Percentiles rank a stretch among this genome's conserved stretches.
These are phyloP conservation scores for Bucorvus abyssinicus DNA, from an alignment of 2,797 vertebrate genomes.

Conservation along the genomic window DNA sequence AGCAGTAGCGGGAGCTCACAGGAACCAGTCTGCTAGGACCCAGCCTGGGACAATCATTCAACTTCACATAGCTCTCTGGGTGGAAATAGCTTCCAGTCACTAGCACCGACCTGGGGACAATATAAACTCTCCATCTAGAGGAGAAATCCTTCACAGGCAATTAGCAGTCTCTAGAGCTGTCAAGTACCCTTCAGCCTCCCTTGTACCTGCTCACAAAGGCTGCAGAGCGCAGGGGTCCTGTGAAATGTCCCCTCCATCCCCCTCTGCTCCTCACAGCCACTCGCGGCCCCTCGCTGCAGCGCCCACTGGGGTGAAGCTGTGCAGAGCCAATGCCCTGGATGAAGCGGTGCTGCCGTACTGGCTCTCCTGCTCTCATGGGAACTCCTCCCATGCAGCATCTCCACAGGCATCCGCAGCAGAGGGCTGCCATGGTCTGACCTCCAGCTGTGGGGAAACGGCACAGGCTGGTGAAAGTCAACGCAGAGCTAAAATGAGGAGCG, in stretches of 20 bases:
- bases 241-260: not conserved
- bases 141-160: not conserved
- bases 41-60: not conserved
- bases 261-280: not conserved
- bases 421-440: fast-evolving
- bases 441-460: fast-evolving
- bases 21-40: not conserved
- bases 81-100: not conserved
- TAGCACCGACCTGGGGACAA: not conserved
- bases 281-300: not conserved
- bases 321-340: not conserved
- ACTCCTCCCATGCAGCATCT: not conserved
- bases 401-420: fast-evolving
- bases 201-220: fast-evolving
- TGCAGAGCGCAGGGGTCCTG: not conserved
- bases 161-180: not conserved
- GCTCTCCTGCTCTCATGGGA: fast-evolving
- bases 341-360: fast-evolving
- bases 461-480: fast-evolving
- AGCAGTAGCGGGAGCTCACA: not conserved
- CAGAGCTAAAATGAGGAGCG: fast-evolving
- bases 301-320: fast-evolving
- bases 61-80: not conserved
- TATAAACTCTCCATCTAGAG: not conserved
- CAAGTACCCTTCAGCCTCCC: not conserved